phyloP scores from a whole-genome alignment of 2,113 vertebrate species.

The Genyomyrus donnyi region DNA sequence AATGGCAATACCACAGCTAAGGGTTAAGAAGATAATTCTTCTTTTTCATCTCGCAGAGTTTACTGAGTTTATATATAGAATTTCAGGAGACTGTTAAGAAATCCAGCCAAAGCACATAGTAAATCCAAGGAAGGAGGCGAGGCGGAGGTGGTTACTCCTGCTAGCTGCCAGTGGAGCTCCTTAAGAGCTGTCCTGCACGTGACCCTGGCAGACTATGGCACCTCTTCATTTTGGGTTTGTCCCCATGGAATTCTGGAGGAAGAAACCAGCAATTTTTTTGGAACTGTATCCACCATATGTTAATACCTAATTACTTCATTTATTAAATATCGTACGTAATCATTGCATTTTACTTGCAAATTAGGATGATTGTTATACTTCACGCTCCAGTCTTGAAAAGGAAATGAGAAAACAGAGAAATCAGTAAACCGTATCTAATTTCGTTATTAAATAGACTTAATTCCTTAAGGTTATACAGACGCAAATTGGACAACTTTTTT shows the following conservation, averaged over 20 bases:
- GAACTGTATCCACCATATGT: background rate
- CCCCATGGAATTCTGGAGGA: background rate
- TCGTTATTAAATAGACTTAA: background rate
- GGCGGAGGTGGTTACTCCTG: too few relatives aligned
- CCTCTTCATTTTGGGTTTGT: background rate
- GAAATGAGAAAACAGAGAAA: background rate
- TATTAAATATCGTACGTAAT: background rate
- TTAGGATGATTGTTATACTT: background rate
- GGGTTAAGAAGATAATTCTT: conserved; percentile 4
- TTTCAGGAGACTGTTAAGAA: background rate
- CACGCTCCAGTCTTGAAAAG: background rate
- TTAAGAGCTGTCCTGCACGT: background rate
- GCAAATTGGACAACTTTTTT: background rate
- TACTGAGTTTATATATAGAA: background rate
- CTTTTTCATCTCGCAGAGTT: background rate
- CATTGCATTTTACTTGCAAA: background rate
- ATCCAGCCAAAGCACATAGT: background rate
- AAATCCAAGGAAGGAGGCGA: background rate
- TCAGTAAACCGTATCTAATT: background rate
- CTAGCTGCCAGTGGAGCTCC: background rate
- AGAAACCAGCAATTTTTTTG: background rate
- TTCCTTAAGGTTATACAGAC: background rate
- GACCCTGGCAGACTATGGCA: background rate
- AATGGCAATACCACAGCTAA: conserved; percentile 7
- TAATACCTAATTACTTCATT: background rate